Base-by-base conservation (phyloP, 2,888 invertebrate genomes). In the Mythimna vitellina region DNA sequence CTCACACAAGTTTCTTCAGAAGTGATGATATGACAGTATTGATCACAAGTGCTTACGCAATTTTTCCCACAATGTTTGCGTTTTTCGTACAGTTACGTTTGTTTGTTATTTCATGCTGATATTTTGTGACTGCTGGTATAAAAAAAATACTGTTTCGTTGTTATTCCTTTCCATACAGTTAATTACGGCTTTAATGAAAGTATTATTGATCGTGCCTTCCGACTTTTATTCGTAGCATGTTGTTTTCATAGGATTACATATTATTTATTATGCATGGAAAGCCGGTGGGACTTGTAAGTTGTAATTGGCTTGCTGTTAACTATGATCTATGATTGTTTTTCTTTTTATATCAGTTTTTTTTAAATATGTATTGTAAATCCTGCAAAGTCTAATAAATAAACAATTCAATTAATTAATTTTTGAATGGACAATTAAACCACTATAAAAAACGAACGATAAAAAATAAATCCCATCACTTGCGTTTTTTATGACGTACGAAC, bases 401-500 rank as follows among this genome's bases (percentile, higher is more conserved):
- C 14, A 14, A 42, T 14, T 42, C 14, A 42, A 42, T 42, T 4
- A 42, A 42, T 38, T 42, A 42, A 4, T 12, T 22, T 22, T 22
- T 35, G 9, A 38, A 38, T 32, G 10, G 5, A 12, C 32, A 54
- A 75, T 75, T 17, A 32, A 74, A 46, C 35, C 8, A 57, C 29
- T 10, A 35, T 46, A 58, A 76, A 69, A 20, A 12, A 22, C 49
- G 3, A 56, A 12, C n/a, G 14, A 58, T 74, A 54, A 65, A 42
- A 67, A 63, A 54, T 1, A 53, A 64, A 66, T 57, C 75, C 46
- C 42, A 67, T 75, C 14, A 56, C 70, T 65, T 53, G 66, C 17
- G n/a, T 56, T 60, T 32, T 66, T 60, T 20, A 67, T 35, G 10
- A 29, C 51, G 54, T 8, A 51, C 29, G 65, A 67, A 58, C 42